Base-by-base conservation (phyloP, 2,113 vertebrate species). In the Neolamprologus ventralis region DNA sequence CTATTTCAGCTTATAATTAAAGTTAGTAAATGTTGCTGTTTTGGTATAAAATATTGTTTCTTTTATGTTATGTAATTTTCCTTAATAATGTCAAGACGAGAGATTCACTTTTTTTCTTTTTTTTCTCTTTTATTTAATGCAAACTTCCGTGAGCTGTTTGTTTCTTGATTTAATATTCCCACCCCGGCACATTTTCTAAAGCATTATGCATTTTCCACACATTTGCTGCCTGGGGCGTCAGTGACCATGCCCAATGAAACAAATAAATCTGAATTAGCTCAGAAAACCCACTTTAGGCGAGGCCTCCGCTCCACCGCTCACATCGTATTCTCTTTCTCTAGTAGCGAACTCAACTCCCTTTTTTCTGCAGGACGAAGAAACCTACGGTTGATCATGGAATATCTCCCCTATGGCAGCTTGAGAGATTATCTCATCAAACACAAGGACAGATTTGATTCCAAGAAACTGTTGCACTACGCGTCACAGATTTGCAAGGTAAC, bases 401-500 rank as follows among this genome's bases (percentile, higher is more conserved):
- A 98, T 86, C 97, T 99, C 75, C 99, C 99, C 5, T 97, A 97
- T 60, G 99, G 99, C 92, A 99, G 98, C 93, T 95, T 99, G 93
- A 96, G 98, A 91, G 99, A 99, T 93, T 99, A 99, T 92, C 97
- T 99, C 51, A 97, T 97, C 84, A 99, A 99, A 89, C 97, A 99
- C 95, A 99, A 97, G 80, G 97, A 98, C 8, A 96, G 96, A 68
- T 96, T 99, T 84, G 98, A 99, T 88, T 97, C 97, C 95, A 98
- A 96, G 93, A 99, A 98, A 85, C 97, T 99, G 87, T 95, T 99
- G 49, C 97, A 97, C 40, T 99, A 99, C 51, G 96, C 98, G 0
- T 97, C 96, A 65, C 99, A 99, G 94, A 99, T 99, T 91, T 99
- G 98, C 96, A 99, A 99, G 98, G 99, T 99, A 96, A 12, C 42